Conservation (phyloP, 2,888 invertebrate species). For the Ochropleura leucogaster region DNA sequence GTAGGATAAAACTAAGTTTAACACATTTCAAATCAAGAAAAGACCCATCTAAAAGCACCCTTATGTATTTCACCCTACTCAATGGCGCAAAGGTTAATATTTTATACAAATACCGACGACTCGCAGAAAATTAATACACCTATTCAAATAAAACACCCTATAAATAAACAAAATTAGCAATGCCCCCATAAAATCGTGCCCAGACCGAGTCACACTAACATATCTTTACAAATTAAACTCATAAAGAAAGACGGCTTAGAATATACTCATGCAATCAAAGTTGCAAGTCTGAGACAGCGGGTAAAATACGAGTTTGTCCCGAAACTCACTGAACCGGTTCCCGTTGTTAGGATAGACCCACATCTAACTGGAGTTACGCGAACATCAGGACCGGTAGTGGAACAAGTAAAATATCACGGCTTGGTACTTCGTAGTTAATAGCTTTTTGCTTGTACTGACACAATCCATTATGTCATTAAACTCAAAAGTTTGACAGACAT, state of each 20-base stretch:
- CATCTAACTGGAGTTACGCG: conserved; percentile 36
- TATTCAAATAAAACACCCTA: conserved; percentile 10
- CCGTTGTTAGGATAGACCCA: conserved; percentile 29
- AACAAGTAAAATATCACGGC: conserved; percentile 1
- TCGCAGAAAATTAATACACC: background rate
- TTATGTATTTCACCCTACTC: background rate
- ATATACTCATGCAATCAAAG: conserved; percentile 31
- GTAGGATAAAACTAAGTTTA: background rate
- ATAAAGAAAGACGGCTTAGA: conserved; percentile 6
- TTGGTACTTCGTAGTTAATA: too few species aligned
- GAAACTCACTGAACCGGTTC: conserved; percentile 63
- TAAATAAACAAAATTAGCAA: conserved; percentile 14
- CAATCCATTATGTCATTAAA: background rate
- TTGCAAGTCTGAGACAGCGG: conserved; percentile 40
- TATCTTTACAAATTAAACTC: conserved; percentile 30
- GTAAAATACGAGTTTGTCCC: conserved; percentile 45
- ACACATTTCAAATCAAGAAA: background rate
- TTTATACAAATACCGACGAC: conserved; percentile 11
- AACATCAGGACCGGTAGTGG: conserved; percentile 6
- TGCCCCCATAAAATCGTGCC: background rate
- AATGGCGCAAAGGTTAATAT: background rate
- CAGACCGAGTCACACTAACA: conserved; percentile 5
- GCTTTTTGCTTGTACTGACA: background rate
- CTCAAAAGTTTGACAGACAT: background rate
- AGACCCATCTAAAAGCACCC: background rate